Evolutionary conservation across 2,113 vertebrate genomes (phyloP), one percentile per base, ranked within the genome.

Genomic region (Perca flavescens): DNA sequence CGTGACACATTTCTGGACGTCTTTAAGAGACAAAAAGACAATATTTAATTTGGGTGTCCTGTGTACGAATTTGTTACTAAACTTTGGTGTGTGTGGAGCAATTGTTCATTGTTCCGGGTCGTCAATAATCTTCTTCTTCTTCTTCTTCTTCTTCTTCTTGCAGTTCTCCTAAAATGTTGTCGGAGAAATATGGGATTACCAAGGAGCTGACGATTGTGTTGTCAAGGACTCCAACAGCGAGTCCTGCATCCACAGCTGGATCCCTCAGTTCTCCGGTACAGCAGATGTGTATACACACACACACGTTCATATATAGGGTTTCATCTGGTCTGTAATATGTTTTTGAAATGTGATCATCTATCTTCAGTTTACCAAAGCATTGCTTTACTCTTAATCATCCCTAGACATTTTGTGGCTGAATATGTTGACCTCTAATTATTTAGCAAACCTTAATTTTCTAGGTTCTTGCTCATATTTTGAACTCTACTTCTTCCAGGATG

Each of bases 151-250:
- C 34, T 36, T 74, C 68, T 2, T 53, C 21, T 68, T 16, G 25
- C 79, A 94, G 93, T 11, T 86, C 83, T 12, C 68, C 82, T 8
- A 46, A 80, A 49, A 15, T 25, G 13, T 7, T 83, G 76, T 4
- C 7, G 0, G 47, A 87, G 22, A 86, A 80, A 13, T 63, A 88
- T 22, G 79, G 77, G 6, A 67, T 94, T 9, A 89, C 49, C 52
- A 93, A 86, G 47, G 15, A 92, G 5, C 36, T 95, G 43, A 84
- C 6, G 61, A 28, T 95, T 1, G 9, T 92, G 25, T 79, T 96
- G 61, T 83, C 80, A 5, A 89, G 88, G 82, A 90, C 83, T 2
- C 53, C 75, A 1, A 61, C 67, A 11, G 53, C 31, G 13, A 63
- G 74, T 43, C 68, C 34, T 10, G 16, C 58, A 22, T 46, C 85